Evolutionary conservation across 1,140 invertebrate species (phyloP), one percentile per base, ranked within the genome.

Genomic region (Aphaenogaster rudis): DNA sequence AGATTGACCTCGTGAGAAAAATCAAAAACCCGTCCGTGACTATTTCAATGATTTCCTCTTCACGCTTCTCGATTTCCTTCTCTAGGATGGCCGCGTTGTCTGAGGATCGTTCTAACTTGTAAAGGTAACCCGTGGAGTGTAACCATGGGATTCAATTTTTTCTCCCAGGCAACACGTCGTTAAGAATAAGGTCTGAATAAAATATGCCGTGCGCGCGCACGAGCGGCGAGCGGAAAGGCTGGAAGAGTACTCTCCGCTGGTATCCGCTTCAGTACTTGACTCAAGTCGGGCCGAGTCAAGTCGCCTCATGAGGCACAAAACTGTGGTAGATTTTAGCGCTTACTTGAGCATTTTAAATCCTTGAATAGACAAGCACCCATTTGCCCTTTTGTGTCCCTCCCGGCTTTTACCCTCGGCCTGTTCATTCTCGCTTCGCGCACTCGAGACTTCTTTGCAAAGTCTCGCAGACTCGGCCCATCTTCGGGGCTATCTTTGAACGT

Each of bases 321-420:
- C 85, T 81, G 81, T 61, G 84, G 82, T 88, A 28, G 82, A 92
- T 91, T 92, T 93, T 91, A 91, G 63, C 90, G 92, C 92, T 93
- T 93, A 93, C 91, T 90, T 86, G 88, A 85, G 86, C 88, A 67
- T 92, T 93, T 93, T 91, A 91, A 92, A 91, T 92, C 88, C 88
- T 93, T 91, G 81, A 91, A 82, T 78, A 89, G 91, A 86, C 86
- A 74, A 91, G 78, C 88, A 81, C n/a, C 66, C 71, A 88, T 91
- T 91, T 78, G 84, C 66, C 63, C 77, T 71, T 89, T 79, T 50
- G 28, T n/a, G 54, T 50, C 67, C 36, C 76, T 67, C 54, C 28
- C 11, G 50, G 42, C 76, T 80, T 86, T 72, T 63, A 17, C 11
- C 21, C n/a, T 33, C 66, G 66, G n/a, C 66, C 69, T 57, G 17